These are phyloP conservation scores for Hippolais icterina DNA, from an alignment of 2,113 vertebrate genomes.

Conservation along the genomic window DNA sequence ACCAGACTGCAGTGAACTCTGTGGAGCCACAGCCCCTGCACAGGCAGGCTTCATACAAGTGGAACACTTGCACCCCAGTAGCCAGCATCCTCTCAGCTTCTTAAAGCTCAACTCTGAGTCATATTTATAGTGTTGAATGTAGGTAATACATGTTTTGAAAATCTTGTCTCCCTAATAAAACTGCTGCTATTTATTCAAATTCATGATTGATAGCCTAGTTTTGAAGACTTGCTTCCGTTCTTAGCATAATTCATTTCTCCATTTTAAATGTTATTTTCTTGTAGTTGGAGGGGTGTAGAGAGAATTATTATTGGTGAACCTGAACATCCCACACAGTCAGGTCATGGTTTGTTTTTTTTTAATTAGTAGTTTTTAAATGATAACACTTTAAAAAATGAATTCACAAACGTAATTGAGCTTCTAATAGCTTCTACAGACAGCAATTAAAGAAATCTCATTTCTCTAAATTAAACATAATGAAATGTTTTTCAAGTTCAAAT, in stretches of 20 bases:
- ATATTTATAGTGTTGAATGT: background rate
- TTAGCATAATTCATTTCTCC: slow-evolving; percentile 30
- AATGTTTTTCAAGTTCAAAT: slow-evolving; percentile 76
- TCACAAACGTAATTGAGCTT: slow-evolving; percentile 74
- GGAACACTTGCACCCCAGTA: background rate
- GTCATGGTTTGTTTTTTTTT: slow-evolving; percentile 46
- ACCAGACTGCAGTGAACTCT: slow-evolving; percentile 24
- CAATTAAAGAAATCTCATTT: slow-evolving; percentile 80
- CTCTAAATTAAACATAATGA: slow-evolving; percentile 78
- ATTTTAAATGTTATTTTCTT: background rate
- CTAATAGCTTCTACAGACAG: slow-evolving; percentile 75
- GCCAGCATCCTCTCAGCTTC: background rate
- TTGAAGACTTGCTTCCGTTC: background rate
- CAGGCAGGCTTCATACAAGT: background rate
- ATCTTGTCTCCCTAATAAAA: slow-evolving; percentile 4
- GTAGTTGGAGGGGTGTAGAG: background rate
- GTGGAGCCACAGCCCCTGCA: background rate
- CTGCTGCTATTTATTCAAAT: slow-evolving; percentile 10
- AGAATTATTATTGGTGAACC: background rate
- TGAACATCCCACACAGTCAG: background rate
- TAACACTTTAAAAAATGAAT: slow-evolving; percentile 72
- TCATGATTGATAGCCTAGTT: background rate
- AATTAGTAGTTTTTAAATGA: slow-evolving; percentile 60
- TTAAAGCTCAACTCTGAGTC: background rate
- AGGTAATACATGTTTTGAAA: background rate